These are phyloP conservation scores for Caenorhabditis brenneri DNA, from an alignment of 1,140 invertebrate species.

Conservation along the genomic window DNA sequence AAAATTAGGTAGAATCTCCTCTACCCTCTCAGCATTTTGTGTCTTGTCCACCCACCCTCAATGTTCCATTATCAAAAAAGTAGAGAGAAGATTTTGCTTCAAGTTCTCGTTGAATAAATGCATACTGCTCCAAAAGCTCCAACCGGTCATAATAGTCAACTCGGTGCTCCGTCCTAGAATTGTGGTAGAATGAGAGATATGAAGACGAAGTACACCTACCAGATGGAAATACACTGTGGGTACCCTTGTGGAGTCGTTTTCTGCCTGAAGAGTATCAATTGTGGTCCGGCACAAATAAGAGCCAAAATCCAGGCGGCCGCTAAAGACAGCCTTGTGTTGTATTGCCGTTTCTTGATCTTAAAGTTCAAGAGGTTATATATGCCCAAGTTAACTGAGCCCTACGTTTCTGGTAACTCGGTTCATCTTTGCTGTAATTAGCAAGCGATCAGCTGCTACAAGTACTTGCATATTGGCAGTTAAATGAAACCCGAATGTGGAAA, in stretches of 20 bases:
- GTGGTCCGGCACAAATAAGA: slow-evolving; percentile 42
- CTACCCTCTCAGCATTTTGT: not conserved
- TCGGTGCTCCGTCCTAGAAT: slow-evolving; percentile 33
- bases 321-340: slow-evolving; percentile 46
- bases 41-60: not conserved
- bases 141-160: slow-evolving; percentile 30
- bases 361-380: not conserved
- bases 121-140: slow-evolving; percentile 36
- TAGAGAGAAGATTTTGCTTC: not conserved
- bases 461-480: slow-evolving; percentile 53
- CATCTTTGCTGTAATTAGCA: slow-evolving; percentile 47
- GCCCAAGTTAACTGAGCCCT: not conserved
- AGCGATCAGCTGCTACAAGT: slow-evolving; percentile 51
- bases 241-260: slow-evolving; percentile 20
- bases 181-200: not conserved
- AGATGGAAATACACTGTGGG: slow-evolving; percentile 47
- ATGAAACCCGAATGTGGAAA: slow-evolving; percentile 51
- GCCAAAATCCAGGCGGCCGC: slow-evolving; percentile 45
- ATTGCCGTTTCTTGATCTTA: slow-evolving; percentile 23
- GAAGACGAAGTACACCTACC: not conserved
- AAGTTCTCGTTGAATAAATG: slow-evolving; percentile 4
- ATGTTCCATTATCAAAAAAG: slow-evolving; percentile 7
- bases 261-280: slow-evolving; percentile 45
- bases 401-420: slow-evolving; percentile 34
- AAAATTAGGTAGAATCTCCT: not conserved